Base-by-base conservation (phyloP, 2,888 invertebrate species). In the Octodonta nipae region DNA sequence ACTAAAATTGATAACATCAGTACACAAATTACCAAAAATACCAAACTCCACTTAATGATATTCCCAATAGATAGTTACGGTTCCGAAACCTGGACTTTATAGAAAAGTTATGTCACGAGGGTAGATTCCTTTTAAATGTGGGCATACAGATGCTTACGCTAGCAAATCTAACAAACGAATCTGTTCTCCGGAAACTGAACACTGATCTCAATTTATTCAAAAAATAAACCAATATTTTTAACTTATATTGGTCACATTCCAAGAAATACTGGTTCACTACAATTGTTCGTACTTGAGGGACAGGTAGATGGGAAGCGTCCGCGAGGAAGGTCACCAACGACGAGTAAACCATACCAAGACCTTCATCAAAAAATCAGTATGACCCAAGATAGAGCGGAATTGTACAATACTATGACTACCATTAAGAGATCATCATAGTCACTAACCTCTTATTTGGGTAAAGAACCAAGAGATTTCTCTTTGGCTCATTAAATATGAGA, bases 11-110 rank as follows among this genome's bases (percentile, higher is more conserved):
- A n/a, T n/a, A n/a, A n/a, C n/a, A n/a, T n/a, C n/a, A n/a, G n/a
- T n/a, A n/a, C n/a, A n/a, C n/a, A n/a, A n/a, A 20, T 20, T 20
- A 20, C 20, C n/a, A 20, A 20, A 20, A 20, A 20, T 20, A 20
- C 6, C n/a, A n/a, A 20, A 20, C n/a, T 20, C n/a, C 6, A 20
- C n/a, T 20, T n/a, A 20, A 6, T 20, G 20, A n/a, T 7, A 20
- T 20, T 20, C 6, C 20, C 20, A n/a, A 20, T 20, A 20, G 20
- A 6, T 20, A 20, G 7, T 20, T 20, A n/a, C 20, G 20, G 20
- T 7, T 20, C 20, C 20, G 20, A 20, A 20, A 20, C 20, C 20
- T 20, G 20, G n/a, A 20, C 20, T n/a, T 20, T 20, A n/a, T 7
- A 20, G 20, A 20, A 20, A 20, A 20, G 6, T 20, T 6, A 20